These are phyloP conservation scores for Gila orcuttii DNA, from an alignment of 2,113 vertebrate species.

Conservation along the genomic window DNA sequence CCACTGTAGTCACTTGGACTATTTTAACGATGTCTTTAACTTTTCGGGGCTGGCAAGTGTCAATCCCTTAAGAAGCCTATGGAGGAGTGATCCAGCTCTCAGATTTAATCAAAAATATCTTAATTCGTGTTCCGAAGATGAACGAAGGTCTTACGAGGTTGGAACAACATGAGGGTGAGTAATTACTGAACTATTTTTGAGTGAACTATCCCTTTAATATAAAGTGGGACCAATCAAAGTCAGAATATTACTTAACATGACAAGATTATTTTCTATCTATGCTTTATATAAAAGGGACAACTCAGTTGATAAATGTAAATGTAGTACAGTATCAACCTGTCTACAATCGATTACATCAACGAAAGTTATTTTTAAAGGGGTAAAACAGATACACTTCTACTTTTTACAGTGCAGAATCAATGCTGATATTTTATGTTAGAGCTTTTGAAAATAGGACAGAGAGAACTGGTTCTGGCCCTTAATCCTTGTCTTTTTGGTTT, in stretches of 20 bases:
- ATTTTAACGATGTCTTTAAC: too few relatives aligned
- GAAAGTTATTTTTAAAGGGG: background rate
- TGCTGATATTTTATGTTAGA: conserved; percentile 18
- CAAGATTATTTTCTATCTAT: background rate
- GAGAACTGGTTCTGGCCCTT: conserved; percentile 57
- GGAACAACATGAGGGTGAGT: too few relatives aligned
- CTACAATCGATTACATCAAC: background rate
- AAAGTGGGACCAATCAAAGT: background rate
- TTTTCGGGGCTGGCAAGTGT: too few relatives aligned
- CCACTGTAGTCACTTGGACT: too few relatives aligned
- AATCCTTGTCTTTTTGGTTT: conserved; percentile 49
- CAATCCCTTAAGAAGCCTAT: too few relatives aligned
- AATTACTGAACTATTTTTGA: too few relatives aligned
- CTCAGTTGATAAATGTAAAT: background rate
- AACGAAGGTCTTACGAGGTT: too few relatives aligned
- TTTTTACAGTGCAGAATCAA: background rate
- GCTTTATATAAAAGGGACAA: background rate
- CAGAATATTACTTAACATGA: background rate
- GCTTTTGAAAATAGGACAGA: conserved; percentile 42
- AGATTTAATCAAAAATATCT: too few relatives aligned
- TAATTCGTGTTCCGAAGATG: too few relatives aligned
- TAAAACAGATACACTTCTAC: background rate
- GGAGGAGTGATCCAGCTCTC: too few relatives aligned
- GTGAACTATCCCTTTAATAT: too few relatives aligned
- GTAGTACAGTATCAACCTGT: background rate